Evolutionary conservation across 1,140 invertebrate genomes (phyloP), one percentile per base, ranked within the genome.

Genomic region (Gonioctena quinquepunctata): DNA sequence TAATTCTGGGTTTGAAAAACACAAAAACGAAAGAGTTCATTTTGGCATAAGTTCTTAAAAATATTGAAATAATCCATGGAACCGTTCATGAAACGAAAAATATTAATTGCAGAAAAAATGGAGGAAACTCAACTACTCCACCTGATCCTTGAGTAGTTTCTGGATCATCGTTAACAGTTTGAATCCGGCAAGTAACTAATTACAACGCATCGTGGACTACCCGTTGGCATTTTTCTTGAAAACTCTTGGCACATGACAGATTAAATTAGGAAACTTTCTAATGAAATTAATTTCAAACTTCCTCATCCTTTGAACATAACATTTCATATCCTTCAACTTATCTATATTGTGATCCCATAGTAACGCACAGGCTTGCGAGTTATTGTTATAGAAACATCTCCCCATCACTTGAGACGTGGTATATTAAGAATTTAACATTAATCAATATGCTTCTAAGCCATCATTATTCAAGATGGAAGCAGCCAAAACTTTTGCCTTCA

Each of bases 241-340:
- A 78, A 78, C 75, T 75, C 69, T 77, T 75, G 77, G 77, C 77
- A 78, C 69, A 76, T 78, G 77, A 78, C 77, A 78, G 77, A 78
- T 75, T 78, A 75, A 78, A 78, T 77, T 76, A 78, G 68, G 71
- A 71, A 78, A 78, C 75, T 78, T 78, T 74, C 68, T 78, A 78
- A 77, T 78, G 77, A 78, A 78, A 76, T 78, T 78, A 78, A 76
- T 78, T 78, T 73, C 71, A 59, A 76, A 78, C 75, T 78, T 78
- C 75, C 77, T 78, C 73, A 75, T 76, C 75, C 75, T 74, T 74
- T 77, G 73, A 74, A 72, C 73, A 77, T 75, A 77, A 75, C 76
- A 70, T 77, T 77, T 77, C 76, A 75, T 73, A 77, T 75, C 76
- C 76, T 75, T 75, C 68, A 71, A 77, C 73, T 72, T 74, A 67